Evolutionary conservation across 2,888 invertebrate species (phyloP).

Genomic region (Sinotaia quadrata): DNA sequence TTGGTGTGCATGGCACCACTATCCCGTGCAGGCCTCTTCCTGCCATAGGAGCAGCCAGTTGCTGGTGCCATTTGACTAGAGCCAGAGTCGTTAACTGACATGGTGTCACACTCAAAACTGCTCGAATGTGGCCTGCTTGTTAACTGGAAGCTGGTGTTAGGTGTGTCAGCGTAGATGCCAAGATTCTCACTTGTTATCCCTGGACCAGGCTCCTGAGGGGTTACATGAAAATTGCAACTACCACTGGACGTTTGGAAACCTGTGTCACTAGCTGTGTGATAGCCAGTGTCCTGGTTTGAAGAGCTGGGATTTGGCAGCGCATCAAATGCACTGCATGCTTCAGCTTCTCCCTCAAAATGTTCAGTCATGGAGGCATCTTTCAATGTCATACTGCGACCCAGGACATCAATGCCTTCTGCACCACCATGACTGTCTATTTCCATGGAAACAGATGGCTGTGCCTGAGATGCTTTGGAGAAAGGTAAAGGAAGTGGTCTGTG

Average conservation of each 20-base stretch:
- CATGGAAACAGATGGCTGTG: slow-evolving; percentile 27
- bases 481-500: not conserved
- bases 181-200: not conserved
- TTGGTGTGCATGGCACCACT: slow-evolving; percentile 42
- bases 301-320: slow-evolving; percentile 44
- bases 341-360: slow-evolving; percentile 38
- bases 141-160: slow-evolving; percentile 9
- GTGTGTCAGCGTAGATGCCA: not conserved
- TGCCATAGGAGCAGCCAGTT: not conserved
- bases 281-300: slow-evolving; percentile 67
- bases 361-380: slow-evolving; percentile 18
- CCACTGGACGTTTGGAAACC: too few species aligned
- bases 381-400: not conserved
- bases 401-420: not conserved
- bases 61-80: not conserved
- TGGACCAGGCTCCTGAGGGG: slow-evolving; percentile 53
- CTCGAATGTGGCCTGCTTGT: too few species aligned
- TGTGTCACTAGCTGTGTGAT: slow-evolving; percentile 67
- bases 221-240: slow-evolving; percentile 57
- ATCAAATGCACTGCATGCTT: slow-evolving; percentile 46
- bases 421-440: slow-evolving; percentile 6
- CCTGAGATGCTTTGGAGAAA: not conserved
- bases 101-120: too few species aligned
- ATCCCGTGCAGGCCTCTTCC: not conserved
- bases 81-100: not conserved